phyloP scores from a whole-genome alignment of 1,140 invertebrate genomes.

The Aphidius ervi region DNA sequence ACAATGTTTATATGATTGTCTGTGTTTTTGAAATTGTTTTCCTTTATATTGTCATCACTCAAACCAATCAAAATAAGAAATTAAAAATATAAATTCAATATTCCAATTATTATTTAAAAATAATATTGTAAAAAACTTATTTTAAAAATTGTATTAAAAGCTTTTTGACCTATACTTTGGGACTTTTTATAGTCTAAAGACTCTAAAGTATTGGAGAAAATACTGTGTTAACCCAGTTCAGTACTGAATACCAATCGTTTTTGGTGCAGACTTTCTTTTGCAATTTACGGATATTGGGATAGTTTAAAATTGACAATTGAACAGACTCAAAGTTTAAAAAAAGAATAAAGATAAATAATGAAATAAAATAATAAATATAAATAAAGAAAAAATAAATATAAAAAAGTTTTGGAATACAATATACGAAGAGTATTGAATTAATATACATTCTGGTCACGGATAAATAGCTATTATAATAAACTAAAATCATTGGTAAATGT shows the following conservation, averaged over 20 bases:
- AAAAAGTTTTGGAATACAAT: background rate
- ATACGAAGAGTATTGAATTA: background rate
- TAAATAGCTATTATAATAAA: background rate
- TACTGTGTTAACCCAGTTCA: constrained; percentile 23
- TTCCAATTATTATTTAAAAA: too few species aligned
- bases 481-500: background rate
- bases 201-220: constrained; percentile 24
- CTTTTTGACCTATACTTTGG: constrained; percentile 2
- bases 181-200: constrained; percentile 21
- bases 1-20: too few species aligned
- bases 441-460: background rate
- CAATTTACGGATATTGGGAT: constrained; percentile 19
- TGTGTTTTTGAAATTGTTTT: too few species aligned
- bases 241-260: constrained; percentile 24
- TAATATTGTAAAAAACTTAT: too few species aligned
- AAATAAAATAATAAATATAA: constrained; percentile 1
- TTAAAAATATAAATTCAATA: too few species aligned
- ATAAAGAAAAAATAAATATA: background rate
- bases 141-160: background rate
- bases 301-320: constrained; percentile 12
- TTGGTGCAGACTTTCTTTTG: constrained; percentile 22
- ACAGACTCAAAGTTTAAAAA: constrained; percentile 1
- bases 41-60: too few species aligned
- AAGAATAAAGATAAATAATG: background rate
- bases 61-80: too few species aligned